Evolutionary conservation across 2,113 vertebrate genomes (phyloP).

Genomic region (Xyrauchen texanus): DNA sequence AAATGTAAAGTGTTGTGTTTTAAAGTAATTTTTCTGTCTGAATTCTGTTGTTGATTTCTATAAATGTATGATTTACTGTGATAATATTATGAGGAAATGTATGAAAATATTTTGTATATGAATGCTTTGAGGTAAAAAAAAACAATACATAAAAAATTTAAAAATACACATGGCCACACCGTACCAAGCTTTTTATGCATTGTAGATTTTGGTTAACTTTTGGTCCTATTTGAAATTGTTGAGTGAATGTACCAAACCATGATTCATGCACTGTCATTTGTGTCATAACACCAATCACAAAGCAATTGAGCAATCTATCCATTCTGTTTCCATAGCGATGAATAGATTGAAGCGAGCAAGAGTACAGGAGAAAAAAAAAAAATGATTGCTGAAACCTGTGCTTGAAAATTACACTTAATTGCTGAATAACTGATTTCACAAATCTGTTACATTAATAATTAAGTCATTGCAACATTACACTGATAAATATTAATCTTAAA

Average conservation of each 20-base stretch:
- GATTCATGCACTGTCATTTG: constrained; percentile 63
- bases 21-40: neutral
- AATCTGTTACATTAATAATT: neutral
- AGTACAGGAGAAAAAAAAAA: constrained; percentile 64
- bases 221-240: neutral
- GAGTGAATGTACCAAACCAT: constrained; percentile 35
- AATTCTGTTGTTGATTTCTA: too few relatives aligned
- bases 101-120: too few relatives aligned
- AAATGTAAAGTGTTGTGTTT: neutral
- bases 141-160: too few relatives aligned
- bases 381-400: constrained; percentile 76
- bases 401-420: constrained; percentile 38
- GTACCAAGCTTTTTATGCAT: neutral
- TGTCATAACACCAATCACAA: constrained; percentile 73
- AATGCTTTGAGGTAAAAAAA: too few relatives aligned
- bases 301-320: constrained; percentile 67
- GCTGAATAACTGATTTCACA: neutral
- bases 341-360: constrained; percentile 70
- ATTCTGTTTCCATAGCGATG: constrained; percentile 74
- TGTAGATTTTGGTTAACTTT: neutral
- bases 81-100: too few relatives aligned
- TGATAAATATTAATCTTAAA: too few relatives aligned
- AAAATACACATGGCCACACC: too few relatives aligned
- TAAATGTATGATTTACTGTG: too few relatives aligned
- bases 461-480: too few relatives aligned